Conservation (phyloP, 2,113 vertebrate species). For the Macaca mulatta region DNA sequence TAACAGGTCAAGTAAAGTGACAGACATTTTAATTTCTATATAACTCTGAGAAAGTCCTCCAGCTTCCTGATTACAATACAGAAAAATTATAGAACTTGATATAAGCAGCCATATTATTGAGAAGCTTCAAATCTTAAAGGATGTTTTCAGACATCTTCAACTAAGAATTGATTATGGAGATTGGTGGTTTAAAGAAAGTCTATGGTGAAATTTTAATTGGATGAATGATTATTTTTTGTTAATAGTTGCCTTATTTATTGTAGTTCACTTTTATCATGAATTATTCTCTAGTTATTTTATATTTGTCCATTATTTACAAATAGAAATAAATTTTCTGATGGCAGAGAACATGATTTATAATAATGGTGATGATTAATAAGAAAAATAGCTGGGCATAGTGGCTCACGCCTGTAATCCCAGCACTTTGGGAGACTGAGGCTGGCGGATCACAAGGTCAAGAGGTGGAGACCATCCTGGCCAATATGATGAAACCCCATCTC, state of each 20-base stretch:
- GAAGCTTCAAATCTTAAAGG: neutral
- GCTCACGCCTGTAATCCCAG: too few relatives aligned
- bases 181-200: neutral
- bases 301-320: neutral
- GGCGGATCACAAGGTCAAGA: too few relatives aligned
- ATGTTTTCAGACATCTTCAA: constrained; percentile 25
- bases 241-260: neutral
- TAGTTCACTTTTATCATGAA: neutral
- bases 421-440: too few relatives aligned
- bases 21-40: neutral
- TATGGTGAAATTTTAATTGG: neutral
- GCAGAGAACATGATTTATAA: neutral
- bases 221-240: neutral
- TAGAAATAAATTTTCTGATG: constrained; percentile 9
- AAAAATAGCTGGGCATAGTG: neutral
- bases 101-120: neutral
- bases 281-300: neutral
- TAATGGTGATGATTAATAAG: neutral
- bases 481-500: too few relatives aligned
- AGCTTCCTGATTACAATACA: neutral
- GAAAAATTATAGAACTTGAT: neutral
- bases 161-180: neutral
- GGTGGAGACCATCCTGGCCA: too few relatives aligned
- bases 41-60: neutral
- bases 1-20: neutral